Evolutionary conservation across 2,797 vertebrate species (phyloP), one percentile per base, ranked within the genome.

Genomic region (Brotula barbata): DNA sequence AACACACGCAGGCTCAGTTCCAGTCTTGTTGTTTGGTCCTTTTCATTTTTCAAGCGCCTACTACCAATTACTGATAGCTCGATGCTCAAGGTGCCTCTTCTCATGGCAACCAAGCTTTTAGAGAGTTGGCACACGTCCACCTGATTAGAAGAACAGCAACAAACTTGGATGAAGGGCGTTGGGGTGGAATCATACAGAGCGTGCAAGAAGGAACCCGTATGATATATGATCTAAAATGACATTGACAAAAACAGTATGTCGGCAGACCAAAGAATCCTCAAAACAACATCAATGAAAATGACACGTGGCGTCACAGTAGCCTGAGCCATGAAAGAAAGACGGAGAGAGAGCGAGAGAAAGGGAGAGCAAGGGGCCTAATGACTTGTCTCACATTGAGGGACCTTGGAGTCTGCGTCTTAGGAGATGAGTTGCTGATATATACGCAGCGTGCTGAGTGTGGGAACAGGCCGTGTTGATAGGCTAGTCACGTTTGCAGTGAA

Each of bases 301-400:
- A 62, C 64, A 78, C 68, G 52, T 37, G 43, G 75, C 60, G n/a
- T n/a, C n/a, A n/a, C n/a, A n/a, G n/a, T n/a, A 54, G 52, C 70
- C 56, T 45, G 49, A 41, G 50, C 44, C 55, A 65, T 12, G 28
- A 19, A 36, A 41, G 56, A 25, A 45, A 19, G 63, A 50, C 37
- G 52, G 40, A 13, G 17, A 34, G 45, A 37, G 39, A 46, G 17
- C 15, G 34, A 39, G n/a, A 52, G 21, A 55, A 21, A 48, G 13
- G 36, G 21, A 58, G 43, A 28, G 56, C 60, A 50, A 58, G 53
- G 55, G 65, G 68, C 54, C 42, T 83, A 83, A 87, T 84, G 67
- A 71, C 75, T 55, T 67, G 84, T 84, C 81, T 92, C 88, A 89
- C 90, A 89, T 90, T 90, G 87, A 90, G 76, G 76, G 89, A 91